Evolutionary conservation across 2,797 vertebrate genomes (phyloP), one percentile per base, ranked within the genome.

Genomic region (Sebastes iracundus): DNA sequence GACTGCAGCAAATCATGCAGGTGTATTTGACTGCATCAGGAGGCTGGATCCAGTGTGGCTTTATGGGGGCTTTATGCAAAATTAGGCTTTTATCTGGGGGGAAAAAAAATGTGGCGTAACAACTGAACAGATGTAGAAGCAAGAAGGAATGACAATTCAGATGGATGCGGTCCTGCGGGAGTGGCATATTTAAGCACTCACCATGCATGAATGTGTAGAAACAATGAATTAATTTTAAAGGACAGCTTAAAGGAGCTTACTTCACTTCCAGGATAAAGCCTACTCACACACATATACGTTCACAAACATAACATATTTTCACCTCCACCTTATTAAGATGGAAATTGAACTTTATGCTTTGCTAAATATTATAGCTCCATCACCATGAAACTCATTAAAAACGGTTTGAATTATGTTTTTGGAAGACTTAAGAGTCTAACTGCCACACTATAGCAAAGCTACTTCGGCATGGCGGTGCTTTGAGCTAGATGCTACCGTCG

Each of bases 1-100:
- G 67, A 79, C 72, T 86, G 80, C 63, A 80, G 68, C 52, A 63
- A 82, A 72, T 22, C 74, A 79, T 22, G 72, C 13, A 10, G 60
- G 71, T 67, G 13, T 28, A 23, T 70, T 35, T 70, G 64, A 81
- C 69, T 69, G 75, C 35, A 77, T 87, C 42, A 74, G 18, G 23
- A 53, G 49, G 59, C 52, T 20, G 53, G 33, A 30, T 49, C 52
- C 68, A 69, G 35, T 5, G 52, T 22, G 30, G 22, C 35, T 1
- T 79, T 25, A 56, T 52, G 9, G 60, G 30, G 25, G 61, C 55
- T 61, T 75, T 32, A 58, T 77, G 61, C 53, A 28, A 61, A 76
- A 65, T 75, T 38, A 49, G 20, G 61, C 66, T 56, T 73, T 77
- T 42, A 67, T 74, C 28, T 71, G 3, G 5, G 16, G 30, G 5